Conservation (phyloP, 2,113 vertebrate species). For the Pterocles burchelli region DNA sequence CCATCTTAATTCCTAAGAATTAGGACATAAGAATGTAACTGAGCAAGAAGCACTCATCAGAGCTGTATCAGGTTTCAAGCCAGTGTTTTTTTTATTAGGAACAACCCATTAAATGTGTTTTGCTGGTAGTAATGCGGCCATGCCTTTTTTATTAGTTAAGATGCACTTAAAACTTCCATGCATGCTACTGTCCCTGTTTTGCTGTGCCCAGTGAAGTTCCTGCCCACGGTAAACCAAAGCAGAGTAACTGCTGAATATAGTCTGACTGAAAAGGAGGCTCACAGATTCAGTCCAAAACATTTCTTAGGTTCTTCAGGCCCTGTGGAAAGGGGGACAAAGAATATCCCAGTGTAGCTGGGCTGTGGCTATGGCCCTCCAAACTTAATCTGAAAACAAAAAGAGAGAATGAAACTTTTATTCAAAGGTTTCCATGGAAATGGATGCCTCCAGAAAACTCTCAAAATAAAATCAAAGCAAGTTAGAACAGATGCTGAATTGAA, state of each 20-base stretch:
- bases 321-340: conserved; percentile 33
- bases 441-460: conserved; percentile 49
- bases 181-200: not conserved
- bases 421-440: conserved; percentile 69
- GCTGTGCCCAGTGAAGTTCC: not conserved
- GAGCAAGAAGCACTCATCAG: not conserved
- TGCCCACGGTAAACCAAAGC: not conserved
- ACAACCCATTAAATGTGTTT: not conserved
- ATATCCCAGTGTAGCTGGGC: not conserved
- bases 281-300: not conserved
- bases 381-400: conserved; percentile 66
- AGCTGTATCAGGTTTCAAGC: not conserved
- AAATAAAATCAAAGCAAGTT: conserved; percentile 49
- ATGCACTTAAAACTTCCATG: not conserved
- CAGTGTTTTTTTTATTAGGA: not conserved
- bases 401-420: conserved; percentile 51
- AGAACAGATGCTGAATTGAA: conserved; percentile 48
- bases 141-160: not conserved
- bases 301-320: not conserved
- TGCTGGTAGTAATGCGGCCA: not conserved
- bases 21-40: not conserved
- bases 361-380: conserved; percentile 33
- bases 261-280: not conserved
- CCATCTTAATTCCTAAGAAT: not conserved
- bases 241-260: not conserved